Percentiles rank a stretch among this genome's conserved stretches.
Evolutionary conservation across 1,140 invertebrate genomes (phyloP).

Genomic region (Lysiphlebus fabarum): DNA sequence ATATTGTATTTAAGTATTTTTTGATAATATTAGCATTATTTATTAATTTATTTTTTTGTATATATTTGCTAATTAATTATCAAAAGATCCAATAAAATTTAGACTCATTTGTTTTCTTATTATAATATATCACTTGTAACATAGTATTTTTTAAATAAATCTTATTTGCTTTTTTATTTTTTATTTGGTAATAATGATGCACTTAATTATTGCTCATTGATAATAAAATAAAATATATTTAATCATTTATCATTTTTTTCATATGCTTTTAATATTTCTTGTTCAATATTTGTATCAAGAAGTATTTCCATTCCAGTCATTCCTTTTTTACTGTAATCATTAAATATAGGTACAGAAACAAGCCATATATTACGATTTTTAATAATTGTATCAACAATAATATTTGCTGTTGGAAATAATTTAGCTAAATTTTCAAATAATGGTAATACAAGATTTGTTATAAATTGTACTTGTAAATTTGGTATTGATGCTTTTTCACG

Average conservation of each 20-base stretch:
- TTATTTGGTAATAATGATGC: no score
- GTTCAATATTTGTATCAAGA: conserved; percentile 36
- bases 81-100: background rate
- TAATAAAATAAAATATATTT: no score
- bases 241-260: no score
- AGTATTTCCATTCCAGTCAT: conserved; percentile 39
- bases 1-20: no score
- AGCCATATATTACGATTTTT: conserved; percentile 40
- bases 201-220: no score
- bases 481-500: conserved; percentile 78
- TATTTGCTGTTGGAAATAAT: conserved; percentile 39
- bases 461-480: conserved; percentile 77
- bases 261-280: conserved; percentile 33
- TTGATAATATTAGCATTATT: no score
- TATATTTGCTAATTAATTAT: background rate
- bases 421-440: conserved; percentile 47
- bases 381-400: conserved; percentile 35
- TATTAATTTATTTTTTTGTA: conserved; percentile 5
- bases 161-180: background rate
- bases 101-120: background rate
- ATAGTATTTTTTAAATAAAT: conserved; percentile 2
- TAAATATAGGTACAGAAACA: conserved; percentile 33
- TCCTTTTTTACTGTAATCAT: conserved; percentile 34
- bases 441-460: conserved; percentile 55
- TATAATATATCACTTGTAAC: conserved; percentile 5